Percentiles rank a stretch among this genome's conserved stretches.
Evolutionary conservation across 2,888 invertebrate genomes (phyloP).

Genomic region (Ectemnius lituratus): DNA sequence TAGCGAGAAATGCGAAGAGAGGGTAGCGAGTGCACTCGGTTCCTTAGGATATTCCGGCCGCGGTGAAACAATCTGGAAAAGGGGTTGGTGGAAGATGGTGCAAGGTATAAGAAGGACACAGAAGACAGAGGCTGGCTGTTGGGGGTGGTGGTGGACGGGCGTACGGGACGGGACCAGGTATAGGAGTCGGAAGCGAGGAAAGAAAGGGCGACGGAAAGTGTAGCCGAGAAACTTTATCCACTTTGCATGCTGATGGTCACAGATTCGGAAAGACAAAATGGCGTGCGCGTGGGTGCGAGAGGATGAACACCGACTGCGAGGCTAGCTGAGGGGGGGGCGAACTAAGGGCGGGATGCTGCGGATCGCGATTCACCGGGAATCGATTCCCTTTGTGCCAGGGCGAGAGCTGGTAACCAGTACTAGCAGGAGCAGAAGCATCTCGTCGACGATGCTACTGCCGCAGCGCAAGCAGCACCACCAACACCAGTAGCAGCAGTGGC

Average conservation of each 20-base stretch:
- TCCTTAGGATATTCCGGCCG: constrained; percentile 44
- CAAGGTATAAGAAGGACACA: constrained; percentile 43
- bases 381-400: constrained; percentile 69
- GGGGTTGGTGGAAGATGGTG: background rate
- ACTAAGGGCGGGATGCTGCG: constrained; percentile 41
- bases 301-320: constrained; percentile 9
- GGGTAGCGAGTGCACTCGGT: background rate
- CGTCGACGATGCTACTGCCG: constrained; percentile 21
- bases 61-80: constrained; percentile 61
- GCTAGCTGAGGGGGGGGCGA: constrained; percentile 6
- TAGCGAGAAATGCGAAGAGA: constrained; percentile 16
- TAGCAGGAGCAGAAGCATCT: constrained; percentile 2
- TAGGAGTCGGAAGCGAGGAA: constrained; percentile 60
- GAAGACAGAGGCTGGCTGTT: constrained; percentile 39
- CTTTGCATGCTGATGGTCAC: constrained; percentile 73
- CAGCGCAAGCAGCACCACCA: background rate
- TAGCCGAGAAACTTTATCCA: constrained; percentile 71
- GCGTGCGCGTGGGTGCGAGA: constrained; percentile 32
- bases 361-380: constrained; percentile 66
- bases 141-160: constrained; percentile 26
- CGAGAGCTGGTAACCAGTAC: constrained; percentile 37
- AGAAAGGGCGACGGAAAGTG: constrained; percentile 62
- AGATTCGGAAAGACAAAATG: constrained; percentile 69
- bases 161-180: constrained; percentile 44
- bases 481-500: background rate